These are phyloP conservation scores for Xenopus laevis DNA, from an alignment of 2,113 vertebrate genomes.

Conservation along the genomic window DNA sequence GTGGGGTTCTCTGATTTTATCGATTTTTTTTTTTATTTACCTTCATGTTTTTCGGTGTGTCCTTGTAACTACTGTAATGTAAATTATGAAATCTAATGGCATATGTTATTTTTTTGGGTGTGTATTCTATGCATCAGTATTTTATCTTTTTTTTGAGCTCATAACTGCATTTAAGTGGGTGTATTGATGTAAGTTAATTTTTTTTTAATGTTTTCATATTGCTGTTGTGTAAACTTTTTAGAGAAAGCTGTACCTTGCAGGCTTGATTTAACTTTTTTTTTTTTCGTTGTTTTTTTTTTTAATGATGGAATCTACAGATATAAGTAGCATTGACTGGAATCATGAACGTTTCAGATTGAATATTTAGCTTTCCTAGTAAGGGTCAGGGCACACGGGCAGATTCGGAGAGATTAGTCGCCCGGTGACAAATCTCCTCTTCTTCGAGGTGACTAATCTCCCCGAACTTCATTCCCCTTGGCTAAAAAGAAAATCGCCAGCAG, in stretches of 20 bases:
- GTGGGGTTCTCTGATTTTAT: slow-evolving; percentile 70
- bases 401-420: no score
- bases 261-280: slow-evolving; percentile 88
- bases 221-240: slow-evolving; percentile 86
- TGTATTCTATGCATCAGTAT: slow-evolving; percentile 96
- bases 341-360: slow-evolving; percentile 49
- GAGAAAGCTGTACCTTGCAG: no score
- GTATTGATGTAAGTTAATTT: slow-evolving; percentile 95
- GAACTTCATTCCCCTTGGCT: no score
- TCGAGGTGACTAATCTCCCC: no score
- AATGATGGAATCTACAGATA: slow-evolving; percentile 73
- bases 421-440: no score
- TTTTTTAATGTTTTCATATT: slow-evolving; percentile 86
- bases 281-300: slow-evolving; percentile 57
- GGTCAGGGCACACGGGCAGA: no score
- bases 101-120: slow-evolving; percentile 63
- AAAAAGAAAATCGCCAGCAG: no score
- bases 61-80: slow-evolving; percentile 98
- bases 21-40: slow-evolving; percentile 63
- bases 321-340: slow-evolving; percentile 79
- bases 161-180: slow-evolving; percentile 95
- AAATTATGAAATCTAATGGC: slow-evolving; percentile 93
- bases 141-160: slow-evolving; percentile 92
- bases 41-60: slow-evolving; percentile 87
- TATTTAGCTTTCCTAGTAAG: no score